Evolutionary conservation across 2,888 invertebrate species (phyloP).

Genomic region (Diaperis boleti): DNA sequence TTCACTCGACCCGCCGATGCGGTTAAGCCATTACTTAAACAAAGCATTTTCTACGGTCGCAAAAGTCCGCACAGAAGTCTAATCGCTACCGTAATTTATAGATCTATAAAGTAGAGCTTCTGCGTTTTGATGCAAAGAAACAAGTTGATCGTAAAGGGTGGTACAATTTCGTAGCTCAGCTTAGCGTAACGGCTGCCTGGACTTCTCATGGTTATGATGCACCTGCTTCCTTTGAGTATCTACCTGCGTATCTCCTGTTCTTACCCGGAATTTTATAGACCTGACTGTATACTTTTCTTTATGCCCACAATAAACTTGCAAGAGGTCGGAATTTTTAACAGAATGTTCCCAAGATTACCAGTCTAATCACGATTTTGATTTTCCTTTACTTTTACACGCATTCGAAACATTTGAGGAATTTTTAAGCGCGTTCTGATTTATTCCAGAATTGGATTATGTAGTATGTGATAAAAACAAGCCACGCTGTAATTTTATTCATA

Average conservation of each 20-base stretch:
- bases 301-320: slow-evolving; percentile 18
- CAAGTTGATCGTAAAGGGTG: slow-evolving; percentile 15
- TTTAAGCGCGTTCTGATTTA: neutral
- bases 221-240: slow-evolving; percentile 63
- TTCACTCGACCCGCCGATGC: slow-evolving; percentile 25
- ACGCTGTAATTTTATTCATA: neutral
- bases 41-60: neutral
- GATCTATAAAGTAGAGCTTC: neutral
- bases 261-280: slow-evolving; percentile 32
- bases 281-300: slow-evolving; percentile 24
- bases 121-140: neutral
- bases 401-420: neutral
- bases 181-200: slow-evolving; percentile 37
- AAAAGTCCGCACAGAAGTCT: slow-evolving; percentile 1
- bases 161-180: slow-evolving; percentile 16
- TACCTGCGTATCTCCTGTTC: slow-evolving; percentile 62
- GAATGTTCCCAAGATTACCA: neutral
- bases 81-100: neutral
- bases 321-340: slow-evolving; percentile 13
- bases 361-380: no score
- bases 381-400: no score
- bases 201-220: slow-evolving; percentile 46
- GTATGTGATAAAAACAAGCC: no score
- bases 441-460: neutral
- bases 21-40: no score